phyloP scores from a whole-genome alignment of 2,888 invertebrate species.

The Seira musarum region DNA sequence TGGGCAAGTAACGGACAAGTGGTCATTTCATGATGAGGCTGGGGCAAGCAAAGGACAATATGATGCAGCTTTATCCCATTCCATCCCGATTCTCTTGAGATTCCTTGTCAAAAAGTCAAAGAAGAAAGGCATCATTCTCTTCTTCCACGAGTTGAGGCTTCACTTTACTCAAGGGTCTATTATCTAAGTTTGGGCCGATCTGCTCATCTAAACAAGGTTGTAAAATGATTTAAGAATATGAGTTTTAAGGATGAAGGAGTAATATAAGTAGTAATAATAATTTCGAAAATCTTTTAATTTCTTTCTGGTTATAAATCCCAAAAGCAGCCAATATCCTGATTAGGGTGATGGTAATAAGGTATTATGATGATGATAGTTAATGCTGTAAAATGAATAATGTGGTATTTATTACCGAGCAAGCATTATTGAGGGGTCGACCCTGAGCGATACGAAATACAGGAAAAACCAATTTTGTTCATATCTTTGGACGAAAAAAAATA shows the following conservation, averaged over 20 bases:
- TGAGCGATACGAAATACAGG: constrained; percentile 19
- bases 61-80: no score
- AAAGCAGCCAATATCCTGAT: constrained; percentile 38
- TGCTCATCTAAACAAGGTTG: constrained; percentile 59
- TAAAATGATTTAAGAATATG: constrained; percentile 42
- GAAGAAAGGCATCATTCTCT: no score
- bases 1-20: constrained; percentile 51
- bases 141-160: no score
- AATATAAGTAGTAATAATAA: not conserved
- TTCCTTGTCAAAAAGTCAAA: no score
- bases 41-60: no score
- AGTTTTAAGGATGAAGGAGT: not conserved
- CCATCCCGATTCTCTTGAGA: no score
- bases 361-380: constrained; percentile 37
- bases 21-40: constrained; percentile 45
- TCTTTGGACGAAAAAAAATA: no score
- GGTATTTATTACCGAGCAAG: constrained; percentile 14
- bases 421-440: constrained; percentile 24
- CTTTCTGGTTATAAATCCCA: constrained; percentile 29
- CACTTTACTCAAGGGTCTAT: no score
- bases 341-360: constrained; percentile 45
- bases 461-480: not conserved
- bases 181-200: constrained; percentile 24
- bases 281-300: constrained; percentile 48
- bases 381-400: constrained; percentile 26